Conservation (phyloP, 2,113 vertebrate genomes). For the Cepphus grylle region DNA sequence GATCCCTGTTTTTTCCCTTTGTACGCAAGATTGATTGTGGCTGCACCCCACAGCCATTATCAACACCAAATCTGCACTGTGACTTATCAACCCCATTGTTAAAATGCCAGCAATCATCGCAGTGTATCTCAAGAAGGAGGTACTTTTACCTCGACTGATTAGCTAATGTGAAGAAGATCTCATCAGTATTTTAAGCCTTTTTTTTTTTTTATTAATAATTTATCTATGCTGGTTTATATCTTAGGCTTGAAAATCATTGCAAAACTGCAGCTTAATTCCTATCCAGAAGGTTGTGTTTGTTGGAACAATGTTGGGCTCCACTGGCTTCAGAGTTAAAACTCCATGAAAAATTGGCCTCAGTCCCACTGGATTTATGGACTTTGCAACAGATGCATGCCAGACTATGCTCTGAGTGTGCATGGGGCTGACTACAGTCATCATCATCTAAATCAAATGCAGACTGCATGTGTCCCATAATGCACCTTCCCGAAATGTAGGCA, state of each 20-base stretch:
- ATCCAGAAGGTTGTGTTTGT: not conserved
- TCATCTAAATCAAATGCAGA: not conserved
- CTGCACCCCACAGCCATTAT: not conserved
- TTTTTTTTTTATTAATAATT: not conserved
- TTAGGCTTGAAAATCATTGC: not conserved
- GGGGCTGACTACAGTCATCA: not conserved
- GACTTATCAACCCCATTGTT: not conserved
- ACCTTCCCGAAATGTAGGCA: not conserved
- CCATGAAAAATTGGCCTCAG: not conserved
- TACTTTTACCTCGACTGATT: not conserved
- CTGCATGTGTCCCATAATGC: not conserved
- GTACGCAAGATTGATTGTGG: not conserved
- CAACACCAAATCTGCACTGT: not conserved
- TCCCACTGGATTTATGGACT: not conserved
- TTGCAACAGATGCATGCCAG: not conserved
- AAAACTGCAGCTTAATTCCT: not conserved
- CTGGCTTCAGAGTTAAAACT: not conserved
- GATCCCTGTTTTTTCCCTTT: not conserved
- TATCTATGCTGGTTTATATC: not conserved
- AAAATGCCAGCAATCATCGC: not conserved
- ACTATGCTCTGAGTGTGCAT: not conserved
- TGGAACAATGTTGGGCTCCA: not conserved
- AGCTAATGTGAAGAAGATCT: not conserved
- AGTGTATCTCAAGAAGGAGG: not conserved
- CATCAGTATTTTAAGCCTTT: not conserved